Conservation (phyloP, 2,113 vertebrate species). For the Xenopus tropicalis region UCB_Xtro_10.0 CM004449.2:52775501-52776000, state of each 20-base stretch:
- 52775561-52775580: too few relatives aligned
- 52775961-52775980: too few relatives aligned
- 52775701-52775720: conserved; percentile 31
- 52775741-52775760: conserved; percentile 33
- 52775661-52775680: conserved; percentile 13
- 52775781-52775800: not conserved
- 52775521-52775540: too few relatives aligned
- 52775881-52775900: conserved; percentile 4
- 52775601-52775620: not conserved
- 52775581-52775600: too few relatives aligned
- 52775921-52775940: too few relatives aligned
- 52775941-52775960: too few relatives aligned
- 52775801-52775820: not conserved
- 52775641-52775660: conserved; percentile 16
- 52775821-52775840: not conserved
- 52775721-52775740: conserved; percentile 32
- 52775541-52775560: too few relatives aligned
- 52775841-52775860: conserved; percentile 14
- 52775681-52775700: conserved; percentile 25
- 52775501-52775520: too few relatives aligned
- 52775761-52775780: conserved; percentile 18
- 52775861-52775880: conserved; percentile 13
- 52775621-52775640: conserved; percentile 2
- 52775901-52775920: too few relatives aligned
- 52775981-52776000: too few relatives aligned